These are phyloP conservation scores for Cebus imitator DNA, from an alignment of 2,113 vertebrate species.

Conservation along the genomic window DNA sequence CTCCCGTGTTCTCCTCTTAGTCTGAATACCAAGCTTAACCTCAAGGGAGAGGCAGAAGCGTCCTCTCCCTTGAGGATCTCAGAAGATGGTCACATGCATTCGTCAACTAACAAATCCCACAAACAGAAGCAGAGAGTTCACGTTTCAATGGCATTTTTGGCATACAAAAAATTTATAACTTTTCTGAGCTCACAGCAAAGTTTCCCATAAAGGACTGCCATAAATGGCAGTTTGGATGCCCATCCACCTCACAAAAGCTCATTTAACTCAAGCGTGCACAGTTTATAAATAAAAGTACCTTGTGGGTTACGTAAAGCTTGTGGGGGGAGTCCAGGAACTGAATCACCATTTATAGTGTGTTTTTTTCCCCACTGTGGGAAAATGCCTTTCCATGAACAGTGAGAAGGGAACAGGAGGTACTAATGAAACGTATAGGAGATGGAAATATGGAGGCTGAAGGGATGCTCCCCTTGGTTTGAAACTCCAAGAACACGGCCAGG, in stretches of 20 bases:
- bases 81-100: background rate
- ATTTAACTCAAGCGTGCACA: background rate
- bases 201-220: background rate
- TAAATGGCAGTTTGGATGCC: background rate
- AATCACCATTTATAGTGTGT: background rate
- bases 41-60: too few species aligned
- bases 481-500: background rate
- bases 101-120: too few species aligned
- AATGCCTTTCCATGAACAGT: background rate
- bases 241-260: background rate
- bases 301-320: background rate
- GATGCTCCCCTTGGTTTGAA: background rate
- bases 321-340: conserved; percentile 1
- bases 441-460: background rate
- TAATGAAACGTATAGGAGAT: background rate
- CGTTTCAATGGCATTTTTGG: background rate
- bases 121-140: background rate
- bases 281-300: background rate
- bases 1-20: too few species aligned
- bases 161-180: background rate
- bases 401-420: background rate
- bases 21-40: background rate
- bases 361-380: background rate
- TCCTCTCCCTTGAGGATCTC: background rate
- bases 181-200: background rate